Evolutionary conservation across 2,113 vertebrate species (phyloP).

Genomic region (Mormoops blainvillei): DNA sequence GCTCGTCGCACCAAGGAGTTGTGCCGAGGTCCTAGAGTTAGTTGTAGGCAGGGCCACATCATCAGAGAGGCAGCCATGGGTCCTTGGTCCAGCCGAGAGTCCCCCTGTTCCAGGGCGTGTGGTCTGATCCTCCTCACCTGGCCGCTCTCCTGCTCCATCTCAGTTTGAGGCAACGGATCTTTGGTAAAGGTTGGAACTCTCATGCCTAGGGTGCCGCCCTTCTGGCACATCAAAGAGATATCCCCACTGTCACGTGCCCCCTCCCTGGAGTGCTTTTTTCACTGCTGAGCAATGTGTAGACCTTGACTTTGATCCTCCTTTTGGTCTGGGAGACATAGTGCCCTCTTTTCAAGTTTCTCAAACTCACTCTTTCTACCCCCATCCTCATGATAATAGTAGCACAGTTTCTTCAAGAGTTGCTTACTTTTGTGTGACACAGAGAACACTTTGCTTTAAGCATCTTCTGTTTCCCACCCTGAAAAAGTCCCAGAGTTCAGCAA

Average conservation of each 20-base stretch:
- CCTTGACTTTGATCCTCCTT: not conserved
- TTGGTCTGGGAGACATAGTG: not conserved
- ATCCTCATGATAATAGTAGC: not conserved
- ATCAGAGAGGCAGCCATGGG: not conserved
- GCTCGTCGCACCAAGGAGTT: not conserved
- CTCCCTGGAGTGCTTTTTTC: not conserved
- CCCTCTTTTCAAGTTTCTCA: not conserved
- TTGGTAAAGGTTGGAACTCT: not conserved
- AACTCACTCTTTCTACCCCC: not conserved
- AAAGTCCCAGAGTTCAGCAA: not conserved
- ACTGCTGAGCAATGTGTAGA: not conserved
- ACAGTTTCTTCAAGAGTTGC: not conserved
- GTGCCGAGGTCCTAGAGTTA: not conserved
- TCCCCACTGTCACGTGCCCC: not conserved
- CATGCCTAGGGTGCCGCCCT: not conserved
- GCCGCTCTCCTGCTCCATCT: not conserved
- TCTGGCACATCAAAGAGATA: not conserved
- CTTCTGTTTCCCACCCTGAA: not conserved
- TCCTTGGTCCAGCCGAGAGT: not conserved
- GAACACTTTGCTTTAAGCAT: not conserved
- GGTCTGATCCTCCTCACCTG: not conserved
- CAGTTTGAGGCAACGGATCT: not conserved
- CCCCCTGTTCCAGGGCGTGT: not conserved
- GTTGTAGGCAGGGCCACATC: too few species aligned
- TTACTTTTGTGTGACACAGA: not conserved